Evolutionary conservation across 2,113 vertebrate genomes (phyloP), one percentile per base, ranked within the genome.

Genomic region (Semnornis frantzii): DNA sequence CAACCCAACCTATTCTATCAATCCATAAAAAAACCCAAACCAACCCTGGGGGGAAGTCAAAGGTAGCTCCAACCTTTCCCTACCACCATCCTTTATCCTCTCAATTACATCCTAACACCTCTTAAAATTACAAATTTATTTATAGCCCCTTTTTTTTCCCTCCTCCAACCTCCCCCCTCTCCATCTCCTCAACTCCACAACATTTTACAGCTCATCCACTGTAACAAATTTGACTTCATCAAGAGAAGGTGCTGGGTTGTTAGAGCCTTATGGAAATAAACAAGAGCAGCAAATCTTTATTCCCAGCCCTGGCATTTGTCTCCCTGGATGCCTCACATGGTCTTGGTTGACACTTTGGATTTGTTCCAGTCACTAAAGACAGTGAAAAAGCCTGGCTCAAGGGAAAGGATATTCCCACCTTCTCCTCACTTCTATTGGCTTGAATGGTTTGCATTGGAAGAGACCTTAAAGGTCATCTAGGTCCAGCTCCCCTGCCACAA

Each of bases 51-150:
- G 16, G 37, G 37, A 83, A 59, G 52, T 25, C 55, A 23, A 31
- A 71, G 23, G 8, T 39, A 84, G 72, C 70, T 92, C 63, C 6
- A 13, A 60, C 82, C 79, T 63, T 54, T 72, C 9, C 1, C 55
- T 8, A 3, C 12, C 68, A 30, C 79, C 55, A 44, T 34, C 19
- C 94, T 93, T 88, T 77, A 60, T 90, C 80, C 44, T 95, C 96
- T 94, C 97, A 85, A 92, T 97, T 95, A 97, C 96, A 85, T n/a
- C 82, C 81, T 94, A 96, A 97, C 92, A 80, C 94, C 65, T 63
- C 62, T 96, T 96, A 93, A 97, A 98, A 95, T 95, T 89, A 96
- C 95, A 92, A 82, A 94, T 95, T 87, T 96, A 93, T 97, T 97
- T 96, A 92, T 94, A 95, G 68, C 64, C 76, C 86, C 31, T 70